Evolutionary conservation across 2,113 vertebrate species (phyloP), one percentile per base, ranked within the genome.

Genomic region (Indicator maculatus): DNA sequence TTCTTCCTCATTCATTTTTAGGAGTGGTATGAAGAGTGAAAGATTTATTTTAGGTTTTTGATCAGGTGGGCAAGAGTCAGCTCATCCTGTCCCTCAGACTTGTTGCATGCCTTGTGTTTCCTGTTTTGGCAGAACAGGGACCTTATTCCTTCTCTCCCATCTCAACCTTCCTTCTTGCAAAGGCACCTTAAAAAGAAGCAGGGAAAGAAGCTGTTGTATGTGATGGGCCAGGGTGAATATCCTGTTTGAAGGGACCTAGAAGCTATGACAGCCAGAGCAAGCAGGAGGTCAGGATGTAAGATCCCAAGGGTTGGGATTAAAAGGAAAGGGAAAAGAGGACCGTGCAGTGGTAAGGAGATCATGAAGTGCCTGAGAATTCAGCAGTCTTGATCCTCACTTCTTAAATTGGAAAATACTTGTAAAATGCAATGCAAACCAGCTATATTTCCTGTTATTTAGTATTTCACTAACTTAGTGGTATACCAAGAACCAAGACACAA

Each of bases 341-440:
- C 23, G 15, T 5, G 7, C 10, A 2, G 1, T 20, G 5, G 3
- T n/a, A 15, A 73, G 28, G 38, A 71, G 18, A 8, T 19, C 1
- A 0, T 10, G 16, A 93, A 55, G 14, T 33, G 16, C 1, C 12
- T 27, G 3, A 50, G 15, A 45, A 50, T 12, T 6, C 26, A 71
- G 28, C 7, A 65, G 5, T 17, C 33, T 12, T 44, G 16, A 38
- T 4, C 6, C 7, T 7, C 3, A 1, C 8, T 61, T 78, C 21
- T 59, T 5, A 33, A 17, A 2, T 5, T 8, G 1, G 20, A 72
- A 64, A 83, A 50, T n/a, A 28, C 3, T 4, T 39, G 8, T 19
- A 27, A 64, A 69, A 36, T n/a, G 3, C 8, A 60, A n/a, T 16
- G 13, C 9, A 71, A 50, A 83, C 59, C 5, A 71, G 6, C 1